Conservation (phyloP, 2,113 vertebrate species). For the Pantherophis guttatus region DNA sequence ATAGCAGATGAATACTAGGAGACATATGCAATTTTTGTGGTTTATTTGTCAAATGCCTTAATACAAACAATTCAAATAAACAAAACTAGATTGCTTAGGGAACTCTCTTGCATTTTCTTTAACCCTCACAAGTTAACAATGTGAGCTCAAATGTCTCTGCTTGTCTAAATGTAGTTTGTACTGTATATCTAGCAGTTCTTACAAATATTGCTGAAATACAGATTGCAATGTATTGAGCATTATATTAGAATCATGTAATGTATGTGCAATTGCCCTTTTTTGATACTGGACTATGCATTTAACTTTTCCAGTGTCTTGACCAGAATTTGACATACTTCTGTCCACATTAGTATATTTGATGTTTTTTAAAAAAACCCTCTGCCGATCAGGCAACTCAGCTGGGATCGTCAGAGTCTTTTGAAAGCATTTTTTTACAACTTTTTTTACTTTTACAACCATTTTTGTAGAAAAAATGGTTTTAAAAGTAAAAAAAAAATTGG, state of each 20-base stretch:
- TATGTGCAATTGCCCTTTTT: not conserved
- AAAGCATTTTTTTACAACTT: too few species aligned
- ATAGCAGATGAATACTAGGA: not conserved
- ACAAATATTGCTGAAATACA: not conserved
- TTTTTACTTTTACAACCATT: too few species aligned
- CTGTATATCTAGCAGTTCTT: not conserved
- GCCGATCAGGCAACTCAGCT: too few species aligned
- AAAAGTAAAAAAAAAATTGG: too few species aligned
- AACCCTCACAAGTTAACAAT: not conserved
- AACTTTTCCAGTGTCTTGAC: not conserved
- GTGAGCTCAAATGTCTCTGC: not conserved
- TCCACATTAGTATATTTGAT: too few species aligned
- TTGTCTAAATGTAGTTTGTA: not conserved
- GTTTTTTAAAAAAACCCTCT: too few species aligned
- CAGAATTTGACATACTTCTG: not conserved
- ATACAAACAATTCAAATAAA: not conserved
- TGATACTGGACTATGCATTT: not conserved
- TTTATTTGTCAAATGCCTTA: not conserved
- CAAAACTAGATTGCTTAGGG: not conserved
- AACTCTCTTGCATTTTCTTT: not conserved
- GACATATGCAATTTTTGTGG: not conserved
- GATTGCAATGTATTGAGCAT: not conserved
- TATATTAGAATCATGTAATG: not conserved
- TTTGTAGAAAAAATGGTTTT: too few species aligned
- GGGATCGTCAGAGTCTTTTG: too few species aligned